A percentile compares a stretch with the other conserved stretches of the same genome.
These are phyloP conservation scores for Candidula unifasciata DNA, from an alignment of 2,888 invertebrate genomes.

Conservation along the genomic window DNA sequence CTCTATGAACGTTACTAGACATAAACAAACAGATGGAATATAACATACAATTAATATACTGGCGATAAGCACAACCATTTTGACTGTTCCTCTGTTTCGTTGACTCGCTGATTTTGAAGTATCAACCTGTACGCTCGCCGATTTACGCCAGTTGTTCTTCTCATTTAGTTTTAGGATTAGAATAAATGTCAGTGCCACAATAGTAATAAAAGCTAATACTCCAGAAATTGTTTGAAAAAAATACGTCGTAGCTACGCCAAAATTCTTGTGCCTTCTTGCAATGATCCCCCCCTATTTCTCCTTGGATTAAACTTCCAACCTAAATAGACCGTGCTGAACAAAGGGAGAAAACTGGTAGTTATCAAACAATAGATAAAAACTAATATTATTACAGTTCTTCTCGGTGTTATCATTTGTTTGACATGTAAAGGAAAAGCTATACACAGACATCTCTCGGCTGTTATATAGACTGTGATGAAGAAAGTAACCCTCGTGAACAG, in stretches of 20 bases:
- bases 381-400: not conserved
- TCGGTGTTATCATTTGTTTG: not conserved
- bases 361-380: not conserved
- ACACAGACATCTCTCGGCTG: not conserved
- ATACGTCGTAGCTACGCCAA: not conserved
- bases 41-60: not conserved
- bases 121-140: not conserved
- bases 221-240: not conserved
- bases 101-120: not conserved
- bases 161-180: not conserved
- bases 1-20: not conserved
- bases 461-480: not conserved
- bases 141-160: not conserved
- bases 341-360: not conserved
- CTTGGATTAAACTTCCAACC: not conserved
- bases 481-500: not conserved
- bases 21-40: not conserved
- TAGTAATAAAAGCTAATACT: not conserved
- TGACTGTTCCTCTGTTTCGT: not conserved
- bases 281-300: not conserved
- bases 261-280: not conserved
- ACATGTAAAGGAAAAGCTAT: not conserved
- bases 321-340: not conserved
- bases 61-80: not conserved
- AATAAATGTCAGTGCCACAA: not conserved